These are phyloP conservation scores for Paragorgia papillata DNA, from an alignment of 92 coral and sea anemone species.

Conservation along the genomic window DNA sequence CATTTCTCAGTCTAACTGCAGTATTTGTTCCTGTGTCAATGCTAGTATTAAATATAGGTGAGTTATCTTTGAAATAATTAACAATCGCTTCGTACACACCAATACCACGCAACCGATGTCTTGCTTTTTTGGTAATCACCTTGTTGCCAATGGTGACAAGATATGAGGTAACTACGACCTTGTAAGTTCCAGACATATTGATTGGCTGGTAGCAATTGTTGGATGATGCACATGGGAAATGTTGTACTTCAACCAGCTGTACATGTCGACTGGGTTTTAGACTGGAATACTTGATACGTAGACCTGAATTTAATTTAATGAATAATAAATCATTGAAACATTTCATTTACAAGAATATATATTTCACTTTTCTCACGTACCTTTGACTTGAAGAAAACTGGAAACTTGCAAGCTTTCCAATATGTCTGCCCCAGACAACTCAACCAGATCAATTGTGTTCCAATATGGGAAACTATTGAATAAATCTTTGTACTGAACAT, in stretches of 20 bases:
- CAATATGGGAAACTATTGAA: slow-evolving; percentile 73
- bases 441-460: slow-evolving; percentile 73
- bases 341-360: background rate
- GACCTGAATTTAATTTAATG: slow-evolving; percentile 51
- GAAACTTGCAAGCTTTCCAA: slow-evolving; percentile 59
- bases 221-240: slow-evolving; percentile 59
- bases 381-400: slow-evolving; percentile 30
- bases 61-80: slow-evolving; percentile 18
- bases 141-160: slow-evolving; percentile 68
- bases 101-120: slow-evolving; percentile 22
- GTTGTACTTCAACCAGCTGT: slow-evolving; percentile 57
- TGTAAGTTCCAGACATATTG: slow-evolving; percentile 58
- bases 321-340: background rate
- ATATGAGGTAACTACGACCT: slow-evolving; percentile 71
- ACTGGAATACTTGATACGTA: slow-evolving; percentile 61
- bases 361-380: background rate
- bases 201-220: slow-evolving; percentile 61
- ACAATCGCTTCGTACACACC: slow-evolving; percentile 27
- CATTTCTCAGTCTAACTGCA: background rate
- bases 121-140: slow-evolving; percentile 53
- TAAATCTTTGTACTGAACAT: slow-evolving; percentile 66
- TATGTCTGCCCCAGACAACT: slow-evolving; percentile 72
- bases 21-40: background rate
- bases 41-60: background rate
- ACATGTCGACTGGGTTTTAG: slow-evolving; percentile 62